These are phyloP conservation scores for Spondyliosoma cantharus DNA, from an alignment of 2,797 vertebrate genomes.

Conservation along the genomic window DNA sequence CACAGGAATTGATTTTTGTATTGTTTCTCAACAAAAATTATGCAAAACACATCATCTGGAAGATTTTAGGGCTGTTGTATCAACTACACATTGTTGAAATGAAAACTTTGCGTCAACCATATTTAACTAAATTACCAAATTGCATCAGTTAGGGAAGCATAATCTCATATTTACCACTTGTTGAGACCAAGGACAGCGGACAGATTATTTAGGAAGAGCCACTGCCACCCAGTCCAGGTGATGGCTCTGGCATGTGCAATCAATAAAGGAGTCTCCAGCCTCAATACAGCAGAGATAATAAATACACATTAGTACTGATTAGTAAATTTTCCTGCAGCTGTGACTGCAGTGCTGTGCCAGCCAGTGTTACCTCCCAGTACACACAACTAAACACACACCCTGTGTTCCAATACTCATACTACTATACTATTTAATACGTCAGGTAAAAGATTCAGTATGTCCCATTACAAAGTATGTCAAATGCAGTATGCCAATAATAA, in stretches of 20 bases:
- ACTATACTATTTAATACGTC: too few species aligned
- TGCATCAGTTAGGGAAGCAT: neutral
- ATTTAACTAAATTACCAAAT: too few species aligned
- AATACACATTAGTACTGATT: constrained; percentile 68
- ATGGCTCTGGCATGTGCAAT: constrained; percentile 43
- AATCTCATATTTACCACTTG: neutral
- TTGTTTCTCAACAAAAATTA: neutral
- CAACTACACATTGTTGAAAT: too few species aligned
- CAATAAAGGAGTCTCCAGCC: constrained; percentile 42
- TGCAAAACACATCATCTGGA: too few species aligned
- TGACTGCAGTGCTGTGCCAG: constrained; percentile 37
- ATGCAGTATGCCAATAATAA: too few species aligned
- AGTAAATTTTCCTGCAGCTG: constrained; percentile 62
- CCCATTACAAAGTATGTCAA: too few species aligned
- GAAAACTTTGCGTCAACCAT: too few species aligned
- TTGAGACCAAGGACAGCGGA: neutral
- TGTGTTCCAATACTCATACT: too few species aligned
- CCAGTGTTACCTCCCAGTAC: neutral
- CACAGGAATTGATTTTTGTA: neutral
- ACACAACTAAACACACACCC: too few species aligned
- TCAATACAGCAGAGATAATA: constrained; percentile 56
- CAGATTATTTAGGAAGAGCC: constrained; percentile 7
- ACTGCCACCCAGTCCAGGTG: constrained; percentile 26
- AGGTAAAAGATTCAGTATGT: too few species aligned
- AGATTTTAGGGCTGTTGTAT: too few species aligned